Percentiles rank a stretch among this genome's conserved stretches.
phyloP scores from a whole-genome alignment of 2,888 invertebrate species.

The Cheilosia scutellata region DNA sequence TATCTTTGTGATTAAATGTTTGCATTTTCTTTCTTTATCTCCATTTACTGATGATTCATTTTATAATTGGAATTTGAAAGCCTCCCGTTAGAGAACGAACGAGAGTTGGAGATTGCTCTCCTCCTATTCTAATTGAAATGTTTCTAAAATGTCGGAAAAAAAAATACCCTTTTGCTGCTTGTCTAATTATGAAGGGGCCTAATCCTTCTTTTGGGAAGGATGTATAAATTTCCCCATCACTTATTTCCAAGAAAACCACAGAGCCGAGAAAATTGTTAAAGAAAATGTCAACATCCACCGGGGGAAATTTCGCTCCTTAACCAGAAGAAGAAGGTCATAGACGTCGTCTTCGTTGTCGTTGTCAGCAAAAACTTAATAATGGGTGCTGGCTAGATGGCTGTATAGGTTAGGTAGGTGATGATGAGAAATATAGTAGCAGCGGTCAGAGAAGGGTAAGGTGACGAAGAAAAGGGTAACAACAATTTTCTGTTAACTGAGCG shows the following conservation, averaged over 20 bases:
- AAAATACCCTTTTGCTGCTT: constrained; percentile 10
- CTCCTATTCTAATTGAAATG: constrained; percentile 10
- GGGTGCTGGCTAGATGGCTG: constrained; percentile 33
- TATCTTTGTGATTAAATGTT: constrained; percentile 39
- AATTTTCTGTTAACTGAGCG: constrained; percentile 35
- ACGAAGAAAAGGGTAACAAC: constrained; percentile 9
- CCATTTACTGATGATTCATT: constrained; percentile 40
- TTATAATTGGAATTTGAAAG: constrained; percentile 45
- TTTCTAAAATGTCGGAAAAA: constrained; percentile 14
- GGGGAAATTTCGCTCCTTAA: constrained; percentile 12
- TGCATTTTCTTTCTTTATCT: constrained; percentile 16
- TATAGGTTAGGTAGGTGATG: constrained; percentile 47
- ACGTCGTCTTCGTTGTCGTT: constrained; percentile 37
- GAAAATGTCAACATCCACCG: constrained; percentile 54
- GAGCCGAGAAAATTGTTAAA: constrained; percentile 34
- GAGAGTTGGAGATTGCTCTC: background rate
- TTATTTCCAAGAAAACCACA: constrained; percentile 26
- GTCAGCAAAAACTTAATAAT: constrained; percentile 51
- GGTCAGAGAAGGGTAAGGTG: constrained; percentile 11
- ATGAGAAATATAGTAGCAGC: constrained; percentile 31
- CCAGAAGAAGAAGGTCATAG: constrained; percentile 61
- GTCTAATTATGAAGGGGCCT: constrained; percentile 39
- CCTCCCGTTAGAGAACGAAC: background rate
- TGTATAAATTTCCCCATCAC: background rate
- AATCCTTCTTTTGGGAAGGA: constrained; percentile 16